phyloP scores from a whole-genome alignment of 2,888 invertebrate species.

The Ecliptopera silaceata region DNA sequence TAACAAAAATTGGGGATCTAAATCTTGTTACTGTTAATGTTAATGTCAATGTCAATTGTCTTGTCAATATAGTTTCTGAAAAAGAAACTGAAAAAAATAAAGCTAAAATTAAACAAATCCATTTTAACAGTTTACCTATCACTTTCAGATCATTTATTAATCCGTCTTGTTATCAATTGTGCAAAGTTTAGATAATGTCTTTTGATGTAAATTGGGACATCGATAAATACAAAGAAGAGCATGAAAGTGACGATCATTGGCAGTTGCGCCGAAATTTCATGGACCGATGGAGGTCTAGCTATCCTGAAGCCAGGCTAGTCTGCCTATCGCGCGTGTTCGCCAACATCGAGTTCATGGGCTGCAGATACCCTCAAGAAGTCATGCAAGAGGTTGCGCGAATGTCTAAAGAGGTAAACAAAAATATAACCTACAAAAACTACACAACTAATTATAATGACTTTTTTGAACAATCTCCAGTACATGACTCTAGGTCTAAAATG shows the following conservation, averaged over 20 bases:
- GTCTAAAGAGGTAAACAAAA: slow-evolving; percentile 75
- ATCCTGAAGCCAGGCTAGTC: slow-evolving; percentile 81
- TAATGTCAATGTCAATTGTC: background rate
- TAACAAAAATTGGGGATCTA: too few relatives aligned
- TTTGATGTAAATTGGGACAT: slow-evolving; percentile 85
- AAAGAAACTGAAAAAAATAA: too few relatives aligned
- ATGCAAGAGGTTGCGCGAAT: slow-evolving; percentile 81
- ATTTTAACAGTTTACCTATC: too few relatives aligned
- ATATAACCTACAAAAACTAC: slow-evolving; percentile 3
- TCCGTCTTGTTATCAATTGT: too few relatives aligned
- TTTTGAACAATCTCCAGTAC: background rate
- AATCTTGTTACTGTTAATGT: too few relatives aligned
- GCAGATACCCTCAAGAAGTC: slow-evolving; percentile 82
- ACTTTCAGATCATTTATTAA: too few relatives aligned
- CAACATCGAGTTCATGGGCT: slow-evolving; percentile 85
- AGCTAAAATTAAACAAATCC: too few relatives aligned
- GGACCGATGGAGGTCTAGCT: slow-evolving; percentile 87
- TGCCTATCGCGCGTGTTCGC: slow-evolving; percentile 85
- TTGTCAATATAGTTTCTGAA: too few relatives aligned
- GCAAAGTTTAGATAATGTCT: slow-evolving; percentile 51
- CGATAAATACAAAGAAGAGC: slow-evolving; percentile 88
- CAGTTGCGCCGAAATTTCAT: slow-evolving; percentile 90
- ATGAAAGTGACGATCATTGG: slow-evolving; percentile 97
- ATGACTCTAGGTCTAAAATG: background rate
- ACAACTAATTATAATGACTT: background rate